Evolutionary conservation across 2,797 vertebrate species (phyloP), one percentile per base, ranked within the genome.

Genomic region (Aeoliscus strigatus): DNA sequence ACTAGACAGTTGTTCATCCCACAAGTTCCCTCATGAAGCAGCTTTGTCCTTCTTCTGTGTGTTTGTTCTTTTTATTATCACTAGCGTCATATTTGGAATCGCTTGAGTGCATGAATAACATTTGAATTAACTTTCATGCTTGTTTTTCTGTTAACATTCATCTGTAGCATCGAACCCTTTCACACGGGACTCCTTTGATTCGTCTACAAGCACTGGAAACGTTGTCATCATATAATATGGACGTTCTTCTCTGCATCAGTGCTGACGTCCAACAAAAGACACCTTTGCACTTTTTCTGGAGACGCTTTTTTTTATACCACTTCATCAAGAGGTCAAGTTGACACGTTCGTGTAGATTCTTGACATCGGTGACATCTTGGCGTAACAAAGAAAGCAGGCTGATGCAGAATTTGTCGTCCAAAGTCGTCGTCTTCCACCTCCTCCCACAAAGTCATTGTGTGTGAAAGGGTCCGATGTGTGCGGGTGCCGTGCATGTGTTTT

Each of bases 401-500:
- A 21, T 6, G 6, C 18, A 3, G 6, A 21, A 3, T 21, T 21
- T 21, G 3, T 21, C 18, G 18, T 3, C 18, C n/a, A 27, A 39
- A 27, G 4, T 10, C 4, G 11, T 14, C 14, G 9, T 10, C 23
- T 39, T 25, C 2, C 4, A 40, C 12, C 9, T 28, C 9, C 25
- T 9, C 4, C 4, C 17, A 4, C 6, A 14, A 28, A 11, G 11
- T 28, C 11, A 10, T 9, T 32, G 18, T 75, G 73, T 72, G 73
- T 69, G 69, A 79, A 75, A 69, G 64, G 59, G 58, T 59, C 39
- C 60, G 40, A 47, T 40, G 43, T 80, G 56, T 75, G 65, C 52
- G 30, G 48, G 41, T 27, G 34, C 86, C 86, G 76, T 87, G 87
- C 89, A 89, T 88, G 87, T 66, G n/a, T n/a, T n/a, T n/a, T n/a